phyloP scores from a whole-genome alignment of 2,797 vertebrate genomes.

The Champsocephalus esox region DNA sequence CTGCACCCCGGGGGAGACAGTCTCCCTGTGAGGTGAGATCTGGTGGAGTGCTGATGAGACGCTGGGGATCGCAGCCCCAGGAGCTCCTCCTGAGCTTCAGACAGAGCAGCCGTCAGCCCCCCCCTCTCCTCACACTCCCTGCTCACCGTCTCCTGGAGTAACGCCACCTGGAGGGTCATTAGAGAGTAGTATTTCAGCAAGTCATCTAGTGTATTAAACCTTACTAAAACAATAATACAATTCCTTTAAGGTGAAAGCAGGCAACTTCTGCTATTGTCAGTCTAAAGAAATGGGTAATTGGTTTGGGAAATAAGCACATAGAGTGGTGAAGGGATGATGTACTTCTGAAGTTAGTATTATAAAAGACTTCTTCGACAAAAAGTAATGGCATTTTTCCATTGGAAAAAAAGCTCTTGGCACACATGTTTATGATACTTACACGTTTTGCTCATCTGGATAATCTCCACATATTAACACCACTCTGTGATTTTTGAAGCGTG shows the following conservation, averaged over 20 bases:
- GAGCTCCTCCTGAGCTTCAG: constrained; percentile 86
- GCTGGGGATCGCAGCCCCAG: constrained; percentile 65
- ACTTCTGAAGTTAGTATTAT: too few relatives aligned
- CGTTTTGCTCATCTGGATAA: too few relatives aligned
- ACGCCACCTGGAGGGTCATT: constrained; percentile 77
- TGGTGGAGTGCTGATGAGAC: constrained; percentile 41
- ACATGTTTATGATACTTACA: too few relatives aligned
- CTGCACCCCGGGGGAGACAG: not conserved
- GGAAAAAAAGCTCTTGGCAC: too few relatives aligned
- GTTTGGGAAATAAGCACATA: not conserved
- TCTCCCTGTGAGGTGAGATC: constrained; percentile 45
- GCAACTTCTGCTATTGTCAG: not conserved
- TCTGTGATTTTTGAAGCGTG: too few relatives aligned
- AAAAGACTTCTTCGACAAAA: too few relatives aligned
- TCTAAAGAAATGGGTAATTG: not conserved
- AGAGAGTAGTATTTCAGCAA: not conserved
- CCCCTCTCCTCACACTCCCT: constrained; percentile 92
- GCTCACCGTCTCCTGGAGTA: constrained; percentile 92
- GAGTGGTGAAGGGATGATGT: too few relatives aligned
- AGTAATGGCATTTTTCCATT: too few relatives aligned
- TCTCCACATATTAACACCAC: too few relatives aligned
- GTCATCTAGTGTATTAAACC: not conserved
- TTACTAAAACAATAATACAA: not conserved
- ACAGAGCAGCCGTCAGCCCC: constrained; percentile 89
- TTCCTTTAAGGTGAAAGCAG: not conserved